Evolutionary conservation across 2,888 invertebrate genomes (phyloP).

Genomic region (Calliopum simillimum): DNA sequence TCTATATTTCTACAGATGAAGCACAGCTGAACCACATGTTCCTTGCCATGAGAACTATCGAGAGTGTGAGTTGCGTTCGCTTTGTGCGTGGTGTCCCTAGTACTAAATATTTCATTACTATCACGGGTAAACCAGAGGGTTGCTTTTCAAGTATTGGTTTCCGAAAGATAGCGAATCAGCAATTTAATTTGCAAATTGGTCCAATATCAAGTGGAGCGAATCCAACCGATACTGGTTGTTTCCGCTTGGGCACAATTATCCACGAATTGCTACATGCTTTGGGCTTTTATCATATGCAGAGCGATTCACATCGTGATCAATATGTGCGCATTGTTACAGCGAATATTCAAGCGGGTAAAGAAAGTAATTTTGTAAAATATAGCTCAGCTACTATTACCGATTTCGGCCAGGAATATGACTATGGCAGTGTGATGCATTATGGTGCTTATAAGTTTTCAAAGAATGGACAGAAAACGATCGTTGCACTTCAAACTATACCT

Average conservation of each 20-base stretch:
- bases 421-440: conserved; percentile 85
- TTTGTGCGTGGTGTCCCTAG: conserved; percentile 68
- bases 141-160: conserved; percentile 84
- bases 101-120: too few relatives aligned
- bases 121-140: conserved; percentile 68
- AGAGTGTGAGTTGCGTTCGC: conserved; percentile 77
- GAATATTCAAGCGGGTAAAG: conserved; percentile 69
- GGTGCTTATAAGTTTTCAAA: conserved; percentile 77
- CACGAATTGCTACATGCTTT: conserved; percentile 83
- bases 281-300: conserved; percentile 86
- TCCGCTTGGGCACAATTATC: conserved; percentile 72
- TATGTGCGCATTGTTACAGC: conserved; percentile 71
- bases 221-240: conserved; percentile 57
- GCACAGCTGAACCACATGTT: conserved; percentile 73
- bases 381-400: conserved; percentile 70
- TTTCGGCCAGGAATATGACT: conserved; percentile 79
- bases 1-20: conserved; percentile 56
- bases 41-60: conserved; percentile 78
- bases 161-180: conserved; percentile 65
- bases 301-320: conserved; percentile 78
- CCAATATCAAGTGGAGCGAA: too few relatives aligned
- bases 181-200: conserved; percentile 58
- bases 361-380: conserved; percentile 78
- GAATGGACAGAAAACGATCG: conserved; percentile 77
- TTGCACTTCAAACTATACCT: conserved; percentile 67